Evolutionary conservation across 2,888 invertebrate genomes (phyloP), one percentile per base, ranked within the genome.

Genomic region (Plutella xylostella): DNA sequence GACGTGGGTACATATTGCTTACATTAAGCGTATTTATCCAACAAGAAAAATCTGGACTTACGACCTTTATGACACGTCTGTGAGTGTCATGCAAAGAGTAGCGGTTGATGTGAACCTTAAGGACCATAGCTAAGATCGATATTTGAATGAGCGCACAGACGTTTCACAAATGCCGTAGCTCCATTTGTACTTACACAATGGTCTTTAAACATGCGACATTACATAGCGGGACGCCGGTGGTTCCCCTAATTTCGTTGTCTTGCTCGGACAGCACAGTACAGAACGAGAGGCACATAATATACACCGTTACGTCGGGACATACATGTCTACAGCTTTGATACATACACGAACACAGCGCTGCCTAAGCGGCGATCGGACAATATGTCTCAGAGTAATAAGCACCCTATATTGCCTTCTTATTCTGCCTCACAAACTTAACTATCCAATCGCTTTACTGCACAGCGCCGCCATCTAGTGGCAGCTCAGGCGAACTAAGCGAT

Each of bases 181-280:
- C 61, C 65, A 61, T 73, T 80, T 80, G 80, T 82, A 80, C 80
- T 79, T 74, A 73, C 71, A 19, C 71, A 64, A 63, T 66, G 61
- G 75, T 66, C 68, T 63, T 63, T 70, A 73, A 57, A 72, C 68
- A 74, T 68, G 68, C 74, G 65, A 71, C 51, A 54, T 55, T 47
- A 50, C 55, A 60, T 57, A 61, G 60, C 57, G 60, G 65, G 78
- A 82, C 80, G 78, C 79, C 80, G 80, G 73, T 75, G 63, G 22
- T 41, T 60, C 70, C 75, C 69, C 74, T 73, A 75, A 67, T 58
- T 79, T 83, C 82, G 82, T 82, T 83, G 82, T 80, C 64, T 73
- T 62, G 60, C 60, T 65, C 72, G 82, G 82, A 82, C 47, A 21
- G 19, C 72, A 74, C 65, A 65, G 68, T 74, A 77, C 65, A 73